Percentiles rank a stretch among this genome's conserved stretches.
Conservation (phyloP, 2,888 invertebrate genomes). For the Seira sanloemensis region DNA sequence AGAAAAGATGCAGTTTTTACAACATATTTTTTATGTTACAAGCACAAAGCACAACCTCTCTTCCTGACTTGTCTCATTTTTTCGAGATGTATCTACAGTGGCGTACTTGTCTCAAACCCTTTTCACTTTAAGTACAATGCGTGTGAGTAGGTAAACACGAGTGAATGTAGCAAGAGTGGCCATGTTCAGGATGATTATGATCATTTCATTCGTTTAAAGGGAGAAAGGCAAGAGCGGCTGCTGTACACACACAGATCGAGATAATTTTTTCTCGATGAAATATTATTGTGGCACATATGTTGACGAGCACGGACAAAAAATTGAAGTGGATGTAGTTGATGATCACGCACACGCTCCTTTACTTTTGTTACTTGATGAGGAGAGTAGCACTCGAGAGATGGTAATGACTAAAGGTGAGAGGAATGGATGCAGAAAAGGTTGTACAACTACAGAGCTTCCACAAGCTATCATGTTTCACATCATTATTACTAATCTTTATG, state of each 20-base stretch:
- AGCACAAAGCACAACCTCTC: too few relatives aligned
- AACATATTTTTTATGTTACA: not conserved
- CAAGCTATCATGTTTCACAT: conserved; percentile 58
- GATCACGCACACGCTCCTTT: not conserved
- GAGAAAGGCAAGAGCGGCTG: not conserved
- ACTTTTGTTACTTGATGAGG: not conserved
- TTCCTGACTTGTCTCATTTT: not conserved
- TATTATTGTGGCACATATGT: conserved; percentile 4
- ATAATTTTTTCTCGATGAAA: not conserved
- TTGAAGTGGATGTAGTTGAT: not conserved
- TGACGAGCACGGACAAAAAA: too few relatives aligned
- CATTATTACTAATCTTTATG: conserved; percentile 28
- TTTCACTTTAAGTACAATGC: not conserved
- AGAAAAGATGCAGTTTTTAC: not conserved
- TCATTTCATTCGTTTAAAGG: not conserved
- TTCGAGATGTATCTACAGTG: too few relatives aligned
- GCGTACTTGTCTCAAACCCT: not conserved
- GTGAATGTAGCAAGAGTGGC: not conserved
- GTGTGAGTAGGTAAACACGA: not conserved
- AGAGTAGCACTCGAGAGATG: not conserved
- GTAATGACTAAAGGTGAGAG: too few relatives aligned
- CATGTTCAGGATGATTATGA: not conserved
- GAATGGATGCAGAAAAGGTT: not conserved
- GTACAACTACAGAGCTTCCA: conserved; percentile 11
- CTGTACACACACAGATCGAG: not conserved